Base-by-base conservation (phyloP, 2,888 invertebrate species). In the Drosophila fungiperda region DNA sequence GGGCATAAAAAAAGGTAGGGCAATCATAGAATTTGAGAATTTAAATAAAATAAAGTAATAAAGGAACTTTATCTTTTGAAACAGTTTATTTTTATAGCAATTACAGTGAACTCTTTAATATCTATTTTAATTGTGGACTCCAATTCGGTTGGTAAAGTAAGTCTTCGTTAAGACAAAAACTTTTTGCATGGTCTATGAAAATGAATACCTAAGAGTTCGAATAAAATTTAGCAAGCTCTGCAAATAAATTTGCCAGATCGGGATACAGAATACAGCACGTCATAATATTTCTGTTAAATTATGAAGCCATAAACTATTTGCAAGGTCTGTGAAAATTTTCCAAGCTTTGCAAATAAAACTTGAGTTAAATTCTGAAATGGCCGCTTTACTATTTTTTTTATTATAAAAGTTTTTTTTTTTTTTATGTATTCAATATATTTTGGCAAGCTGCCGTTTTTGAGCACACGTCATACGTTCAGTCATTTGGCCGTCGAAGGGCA, bases 401-500 rank as follows among this genome's bases (percentile, higher is more conserved):
- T 15, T 1, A 23, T 3, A 48, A 7, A 17, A 8, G 48, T 26
- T 3, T 8, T 23, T 26, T 23, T 20, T 9, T 15, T 42, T 42
- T 2, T 7, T 12, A 23, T 2, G 9, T 1, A 6, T 26, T 49
- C 6, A 1, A 32, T 20, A 12, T 33, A 32, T 20, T 12, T 32
- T 29, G 50, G 9, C 3, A 29, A 29, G 9, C n/a, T 11, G 3
- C 29, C 11, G 38, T 26, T 54, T 35, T 55, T 12, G 5, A 40
- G 12, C 23, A 12, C 8, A 26, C 12, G 36, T n/a, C 26, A 23
- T 12, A n/a, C 29, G n/a, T 38, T 26, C n/a, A 12, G n/a, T 12
- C 23, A 26, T 32, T 29, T 33, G 9, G 23, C 23, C 40, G 36
- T 38, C 65, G 40, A 32, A 54, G 71, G 63, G 11, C 50, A 12